Evolutionary conservation across 2,113 vertebrate genomes (phyloP), one percentile per base, ranked within the genome.

Genomic region (Ia io): DNA sequence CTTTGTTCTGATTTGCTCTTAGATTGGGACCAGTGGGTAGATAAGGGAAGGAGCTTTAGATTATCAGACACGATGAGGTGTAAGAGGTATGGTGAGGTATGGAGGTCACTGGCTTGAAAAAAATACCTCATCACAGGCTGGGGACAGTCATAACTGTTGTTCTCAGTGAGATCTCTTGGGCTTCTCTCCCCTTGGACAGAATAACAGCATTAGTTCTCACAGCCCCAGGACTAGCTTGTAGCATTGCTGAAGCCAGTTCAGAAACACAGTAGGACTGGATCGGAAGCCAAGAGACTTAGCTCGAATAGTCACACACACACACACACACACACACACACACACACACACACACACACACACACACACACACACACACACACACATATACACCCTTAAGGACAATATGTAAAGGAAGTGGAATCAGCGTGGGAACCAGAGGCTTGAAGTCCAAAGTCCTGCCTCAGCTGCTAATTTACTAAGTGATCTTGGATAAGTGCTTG

Each of bases 1-100:
- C 73, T 95, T 92, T 78, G 87, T 88, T 80, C 35, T 89, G 49
- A 28, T 92, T 96, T 95, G 84, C n/a, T 89, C 12, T 53, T 76
- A 93, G 53, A 74, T 42, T 63, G 78, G 67, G 28, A 74, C 40
- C 42, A 28, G 0, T 90, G 82, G 61, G 18, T 49, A 59, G 44
- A 44, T 92, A 78, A 76, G 20, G 47, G n/a, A 22, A 96, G 35
- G 37, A 42, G 8, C 53, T 74, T 84, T 53, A 69, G 13, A 44
- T 65, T 84, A 35, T 51, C 32, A 65, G 79, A 13, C 5, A 9
- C 14, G 56, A 93, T 69, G 82, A 85, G 47, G 37, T 88, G 7
- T 22, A 63, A 11, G 35, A 28, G 44, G 37, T 49, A 30, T 4
- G 56, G 30, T 73, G 67, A 93, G 35, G 13, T 61, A 18, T 47